Percentiles rank a stretch among this genome's conserved stretches.
phyloP scores from a whole-genome alignment of 2,113 vertebrate genomes.

The Pluvialis apricaria region DNA sequence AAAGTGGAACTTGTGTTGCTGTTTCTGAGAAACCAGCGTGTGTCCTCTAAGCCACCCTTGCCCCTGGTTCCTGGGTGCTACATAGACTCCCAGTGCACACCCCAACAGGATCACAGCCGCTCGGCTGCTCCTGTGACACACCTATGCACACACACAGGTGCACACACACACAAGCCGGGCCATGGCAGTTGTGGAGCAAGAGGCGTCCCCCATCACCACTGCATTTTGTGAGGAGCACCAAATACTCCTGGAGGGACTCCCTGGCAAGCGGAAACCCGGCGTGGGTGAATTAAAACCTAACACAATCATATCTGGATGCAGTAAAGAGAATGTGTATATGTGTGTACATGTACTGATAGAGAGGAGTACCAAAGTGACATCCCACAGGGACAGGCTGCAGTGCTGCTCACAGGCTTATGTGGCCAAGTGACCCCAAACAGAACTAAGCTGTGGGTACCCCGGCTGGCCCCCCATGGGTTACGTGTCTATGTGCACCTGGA shows the following conservation, averaged over 20 bases:
- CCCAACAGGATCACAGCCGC: not conserved
- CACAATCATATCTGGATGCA: not conserved
- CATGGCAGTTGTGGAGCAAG: not conserved
- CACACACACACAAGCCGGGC: accelerated
- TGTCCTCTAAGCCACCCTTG: not conserved
- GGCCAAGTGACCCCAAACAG: not conserved
- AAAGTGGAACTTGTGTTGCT: not conserved
- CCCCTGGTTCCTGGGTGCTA: not conserved
- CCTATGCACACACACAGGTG: accelerated
- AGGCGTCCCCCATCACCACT: too few relatives aligned
- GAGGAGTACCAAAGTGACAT: not conserved
- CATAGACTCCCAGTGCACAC: not conserved
- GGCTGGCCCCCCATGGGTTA: accelerated
- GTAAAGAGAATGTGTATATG: not conserved
- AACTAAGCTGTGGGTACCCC: not conserved
- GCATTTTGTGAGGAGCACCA: not conserved
- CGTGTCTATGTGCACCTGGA: not conserved
- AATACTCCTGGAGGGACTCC: not conserved
- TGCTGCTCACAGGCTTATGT: not conserved
- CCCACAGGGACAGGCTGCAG: not conserved
- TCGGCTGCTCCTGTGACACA: not conserved
- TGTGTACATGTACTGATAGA: too few relatives aligned
- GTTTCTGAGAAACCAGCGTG: not conserved
- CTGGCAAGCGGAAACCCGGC: not conserved
- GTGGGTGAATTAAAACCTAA: not conserved